Percentiles rank a stretch among this genome's conserved stretches.
phyloP scores from a whole-genome alignment of 2,888 invertebrate genomes.

The Branchipolynoe longqiensis region DNA sequence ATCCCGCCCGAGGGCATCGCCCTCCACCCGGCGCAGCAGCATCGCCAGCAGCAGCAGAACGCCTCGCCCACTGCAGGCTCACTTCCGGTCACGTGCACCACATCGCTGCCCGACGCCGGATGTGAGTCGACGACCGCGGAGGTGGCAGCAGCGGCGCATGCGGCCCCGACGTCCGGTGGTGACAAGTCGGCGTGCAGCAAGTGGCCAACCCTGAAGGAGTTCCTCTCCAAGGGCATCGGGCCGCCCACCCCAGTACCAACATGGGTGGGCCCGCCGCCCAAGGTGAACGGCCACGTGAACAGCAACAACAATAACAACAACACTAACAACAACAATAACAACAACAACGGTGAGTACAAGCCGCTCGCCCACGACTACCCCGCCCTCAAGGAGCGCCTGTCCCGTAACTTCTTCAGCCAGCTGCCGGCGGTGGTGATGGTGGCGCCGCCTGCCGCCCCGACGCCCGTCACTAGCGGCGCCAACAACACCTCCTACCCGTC shows the following conservation, averaged over 20 bases:
- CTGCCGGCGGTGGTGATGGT: constrained; percentile 26
- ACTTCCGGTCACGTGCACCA: constrained; percentile 29
- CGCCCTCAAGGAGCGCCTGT: constrained; percentile 56
- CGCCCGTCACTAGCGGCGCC: constrained; percentile 11
- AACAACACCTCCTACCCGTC: constrained; percentile 46
- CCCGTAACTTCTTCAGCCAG: constrained; percentile 42
- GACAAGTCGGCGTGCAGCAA: neutral
- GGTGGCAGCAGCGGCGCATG: neutral
- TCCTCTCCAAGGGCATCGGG: constrained; percentile 46
- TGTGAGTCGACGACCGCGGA: neutral
- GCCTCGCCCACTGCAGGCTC: neutral
- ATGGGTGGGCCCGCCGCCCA: neutral
- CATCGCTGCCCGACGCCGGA: constrained; percentile 7
- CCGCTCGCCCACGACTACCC: constrained; percentile 34
- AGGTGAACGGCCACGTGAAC: constrained; percentile 19
- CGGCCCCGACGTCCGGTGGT: neutral
- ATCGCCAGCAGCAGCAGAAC: constrained; percentile 43
- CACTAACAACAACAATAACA: constrained; percentile 46
- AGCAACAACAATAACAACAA: constrained; percentile 22
- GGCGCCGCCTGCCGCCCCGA: neutral
- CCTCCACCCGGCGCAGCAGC: neutral
- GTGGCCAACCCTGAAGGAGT: constrained; percentile 54
- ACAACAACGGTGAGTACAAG: constrained; percentile 51
- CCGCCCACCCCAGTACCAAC: constrained; percentile 41
- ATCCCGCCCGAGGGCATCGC: neutral